phyloP scores from a whole-genome alignment of 2,113 vertebrate species.

The Siniperca knerii region DNA sequence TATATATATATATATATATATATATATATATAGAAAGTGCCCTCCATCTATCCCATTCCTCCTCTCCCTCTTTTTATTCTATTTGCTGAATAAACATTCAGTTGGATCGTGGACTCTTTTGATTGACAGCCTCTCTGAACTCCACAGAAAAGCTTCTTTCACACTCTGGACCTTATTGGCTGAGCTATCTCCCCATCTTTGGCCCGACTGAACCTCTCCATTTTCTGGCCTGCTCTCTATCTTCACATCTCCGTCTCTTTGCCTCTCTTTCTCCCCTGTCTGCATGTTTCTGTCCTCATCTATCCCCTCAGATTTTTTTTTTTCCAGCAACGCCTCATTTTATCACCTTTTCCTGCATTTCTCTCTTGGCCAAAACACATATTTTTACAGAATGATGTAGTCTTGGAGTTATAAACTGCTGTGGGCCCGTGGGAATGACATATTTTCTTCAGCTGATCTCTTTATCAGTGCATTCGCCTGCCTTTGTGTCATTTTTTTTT shows the following conservation, averaged over 20 bases:
- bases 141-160: constrained; percentile 64
- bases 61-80: constrained; percentile 39
- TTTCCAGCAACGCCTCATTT: constrained; percentile 20
- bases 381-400: constrained; percentile 11
- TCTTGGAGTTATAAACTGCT: not conserved
- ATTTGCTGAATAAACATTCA: constrained; percentile 65
- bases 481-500: not conserved
- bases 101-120: constrained; percentile 11
- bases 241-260: constrained; percentile 59
- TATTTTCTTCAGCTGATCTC: constrained; percentile 26
- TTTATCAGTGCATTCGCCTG: not conserved
- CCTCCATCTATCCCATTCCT: not conserved
- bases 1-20: not conserved
- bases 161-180: constrained; percentile 48
- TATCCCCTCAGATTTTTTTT: not conserved
- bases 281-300: constrained; percentile 46
- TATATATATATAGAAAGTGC: not conserved
- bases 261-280: constrained; percentile 38
- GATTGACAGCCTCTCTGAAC: constrained; percentile 42
- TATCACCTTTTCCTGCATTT: constrained; percentile 38
- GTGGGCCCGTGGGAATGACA: not conserved
- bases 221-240: constrained; percentile 54
- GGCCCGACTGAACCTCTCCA: constrained; percentile 33
- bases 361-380: constrained; percentile 24
- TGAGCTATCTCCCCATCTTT: constrained; percentile 71